Evolutionary conservation across 2,113 vertebrate genomes (phyloP).

Genomic region (Anoura caudifer): DNA sequence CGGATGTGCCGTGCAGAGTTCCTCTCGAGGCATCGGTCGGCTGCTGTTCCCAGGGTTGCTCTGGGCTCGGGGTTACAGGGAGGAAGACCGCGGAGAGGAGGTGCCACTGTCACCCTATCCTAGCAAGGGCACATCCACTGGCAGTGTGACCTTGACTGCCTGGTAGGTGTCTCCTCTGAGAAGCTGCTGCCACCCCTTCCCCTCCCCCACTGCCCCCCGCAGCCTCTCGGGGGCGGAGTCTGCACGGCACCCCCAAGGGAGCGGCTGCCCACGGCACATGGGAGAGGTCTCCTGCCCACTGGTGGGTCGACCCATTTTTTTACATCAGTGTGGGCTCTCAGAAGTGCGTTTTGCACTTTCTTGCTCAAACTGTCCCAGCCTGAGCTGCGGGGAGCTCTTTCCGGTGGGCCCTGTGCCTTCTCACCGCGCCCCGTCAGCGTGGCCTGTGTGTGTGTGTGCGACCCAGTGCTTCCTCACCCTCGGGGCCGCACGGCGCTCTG

Average conservation of each 20-base stretch:
- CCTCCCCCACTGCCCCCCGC: rapidly evolving
- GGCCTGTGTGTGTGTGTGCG: not conserved
- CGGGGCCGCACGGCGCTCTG: rapidly evolving
- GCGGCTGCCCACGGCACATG: rapidly evolving
- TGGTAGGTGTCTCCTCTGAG: no score
- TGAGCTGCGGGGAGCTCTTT: rapidly evolving
- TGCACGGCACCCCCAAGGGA: not conserved
- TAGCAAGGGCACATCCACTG: rapidly evolving
- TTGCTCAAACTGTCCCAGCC: rapidly evolving
- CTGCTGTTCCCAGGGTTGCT: not conserved
- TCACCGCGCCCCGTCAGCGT: rapidly evolving
- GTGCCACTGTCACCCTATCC: rapidly evolving
- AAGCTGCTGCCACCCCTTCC: rapidly evolving
- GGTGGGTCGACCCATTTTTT: rapidly evolving
- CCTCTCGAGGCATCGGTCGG: not conserved
- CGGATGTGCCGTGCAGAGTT: rapidly evolving
- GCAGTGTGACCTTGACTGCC: rapidly evolving
- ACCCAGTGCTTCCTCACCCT: not conserved
- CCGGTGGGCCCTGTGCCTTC: not conserved
- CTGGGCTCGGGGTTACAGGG: not conserved
- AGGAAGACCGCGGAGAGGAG: not conserved
- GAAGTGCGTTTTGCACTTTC: rapidly evolving
- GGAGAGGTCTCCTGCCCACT: not conserved
- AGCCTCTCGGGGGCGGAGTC: no score
- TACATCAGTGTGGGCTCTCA: rapidly evolving